Evolutionary conservation across 2,797 vertebrate genomes (phyloP).

Genomic region (Pipistrellus nathusii): DNA sequence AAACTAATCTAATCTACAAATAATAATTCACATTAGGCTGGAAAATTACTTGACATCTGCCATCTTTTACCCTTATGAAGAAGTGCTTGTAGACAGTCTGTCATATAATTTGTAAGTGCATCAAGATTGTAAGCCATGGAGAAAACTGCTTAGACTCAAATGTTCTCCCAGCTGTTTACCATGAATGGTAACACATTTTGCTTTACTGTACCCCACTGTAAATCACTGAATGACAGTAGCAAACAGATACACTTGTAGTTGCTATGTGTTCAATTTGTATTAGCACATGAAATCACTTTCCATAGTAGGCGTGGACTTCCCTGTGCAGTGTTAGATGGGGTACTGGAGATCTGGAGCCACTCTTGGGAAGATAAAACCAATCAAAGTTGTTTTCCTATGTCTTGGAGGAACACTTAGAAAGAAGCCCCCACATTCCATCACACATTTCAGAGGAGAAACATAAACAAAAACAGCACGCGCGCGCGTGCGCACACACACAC

Average conservation of each 20-base stretch:
- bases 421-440: not conserved
- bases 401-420: slow-evolving; percentile 26
- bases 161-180: slow-evolving; percentile 49
- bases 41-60: slow-evolving; percentile 5
- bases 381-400: not conserved
- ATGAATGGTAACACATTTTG: slow-evolving; percentile 38
- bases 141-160: slow-evolving; percentile 54
- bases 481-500: too few species aligned
- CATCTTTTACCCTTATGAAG: slow-evolving; percentile 38
- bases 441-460: slow-evolving; percentile 29
- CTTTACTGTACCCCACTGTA: slow-evolving; percentile 35
- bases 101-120: slow-evolving; percentile 43
- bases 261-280: slow-evolving; percentile 50
- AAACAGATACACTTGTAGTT: slow-evolving; percentile 39
- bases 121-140: slow-evolving; percentile 25
- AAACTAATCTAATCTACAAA: slow-evolving; percentile 19
- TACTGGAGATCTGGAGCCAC: not conserved
- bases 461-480: not conserved
- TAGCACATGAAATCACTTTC: not conserved
- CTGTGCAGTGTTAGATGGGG: not conserved
- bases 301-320: not conserved
- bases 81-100: not conserved
- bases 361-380: not conserved
- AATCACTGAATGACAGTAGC: slow-evolving; percentile 49
- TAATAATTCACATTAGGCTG: slow-evolving; percentile 24